Evolutionary conservation across 1,140 invertebrate species (phyloP).

Genomic region (Pomacea maculata): DNA sequence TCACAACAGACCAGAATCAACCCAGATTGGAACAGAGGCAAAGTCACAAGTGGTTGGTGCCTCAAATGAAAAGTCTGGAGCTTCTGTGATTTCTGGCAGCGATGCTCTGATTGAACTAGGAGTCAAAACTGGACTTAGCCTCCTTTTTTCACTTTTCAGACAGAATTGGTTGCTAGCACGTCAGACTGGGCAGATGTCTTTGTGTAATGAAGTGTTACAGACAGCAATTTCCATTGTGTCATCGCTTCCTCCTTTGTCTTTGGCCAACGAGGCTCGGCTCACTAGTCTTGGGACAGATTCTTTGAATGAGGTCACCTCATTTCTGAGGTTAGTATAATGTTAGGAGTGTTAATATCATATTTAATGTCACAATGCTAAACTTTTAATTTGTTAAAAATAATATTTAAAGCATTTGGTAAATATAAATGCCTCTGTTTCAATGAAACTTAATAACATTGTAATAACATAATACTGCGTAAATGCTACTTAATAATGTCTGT

Average conservation of each 20-base stretch:
- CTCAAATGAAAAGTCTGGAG: constrained; percentile 1
- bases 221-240: constrained; percentile 72
- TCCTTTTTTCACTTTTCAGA: constrained; percentile 72
- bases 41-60: not conserved
- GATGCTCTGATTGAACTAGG: constrained; percentile 74
- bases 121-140: constrained; percentile 73
- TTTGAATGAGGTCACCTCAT: constrained; percentile 67
- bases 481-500: too few relatives aligned
- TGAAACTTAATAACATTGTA: too few relatives aligned
- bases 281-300: constrained; percentile 70
- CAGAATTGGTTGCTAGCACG: constrained; percentile 70
- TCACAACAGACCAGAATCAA: constrained; percentile 62
- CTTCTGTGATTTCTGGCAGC: constrained; percentile 60
- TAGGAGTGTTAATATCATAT: too few relatives aligned
- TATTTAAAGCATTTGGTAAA: too few relatives aligned
- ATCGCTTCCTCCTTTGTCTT: constrained; percentile 71
- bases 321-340: constrained; percentile 59
- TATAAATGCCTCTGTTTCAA: too few relatives aligned
- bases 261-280: constrained; percentile 73
- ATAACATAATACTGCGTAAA: too few relatives aligned
- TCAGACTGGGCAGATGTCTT: constrained; percentile 55
- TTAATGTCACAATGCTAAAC: too few relatives aligned
- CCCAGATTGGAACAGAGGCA: not conserved
- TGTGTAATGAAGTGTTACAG: constrained; percentile 72
- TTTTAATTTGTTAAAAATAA: too few relatives aligned